A percentile compares a stretch with the other conserved stretches of the same genome.
Conservation (phyloP, 2,888 invertebrate species). For the Alitta virens region DNA sequence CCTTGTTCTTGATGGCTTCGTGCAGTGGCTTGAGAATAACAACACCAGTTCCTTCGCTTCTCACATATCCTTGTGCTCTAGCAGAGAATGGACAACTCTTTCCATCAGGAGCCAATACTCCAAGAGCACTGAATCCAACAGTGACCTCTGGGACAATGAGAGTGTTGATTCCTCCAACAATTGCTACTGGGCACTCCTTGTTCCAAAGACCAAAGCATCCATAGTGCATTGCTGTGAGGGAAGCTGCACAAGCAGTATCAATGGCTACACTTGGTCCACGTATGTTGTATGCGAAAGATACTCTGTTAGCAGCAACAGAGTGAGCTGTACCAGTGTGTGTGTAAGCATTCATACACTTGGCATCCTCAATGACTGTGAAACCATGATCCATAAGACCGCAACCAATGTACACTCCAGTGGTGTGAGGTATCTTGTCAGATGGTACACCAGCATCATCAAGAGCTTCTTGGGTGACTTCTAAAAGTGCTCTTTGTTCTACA, state of each 20-base stretch:
- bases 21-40: constrained; percentile 42
- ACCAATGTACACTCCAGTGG: constrained; percentile 25
- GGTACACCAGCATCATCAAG: constrained; percentile 25
- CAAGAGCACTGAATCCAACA: constrained; percentile 37
- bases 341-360: constrained; percentile 19
- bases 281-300: constrained; percentile 40
- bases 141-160: constrained; percentile 39
- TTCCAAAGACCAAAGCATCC: constrained; percentile 23
- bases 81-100: constrained; percentile 49
- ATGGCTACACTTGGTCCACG: constrained; percentile 43
- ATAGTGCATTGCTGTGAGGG: constrained; percentile 28
- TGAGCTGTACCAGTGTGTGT: constrained; percentile 25
- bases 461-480: constrained; percentile 26
- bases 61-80: constrained; percentile 50
- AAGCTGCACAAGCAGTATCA: constrained; percentile 49
- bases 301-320: constrained; percentile 34
- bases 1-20: constrained; percentile 27
- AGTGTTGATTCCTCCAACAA: constrained; percentile 46
- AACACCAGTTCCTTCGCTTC: constrained; percentile 51
- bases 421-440: constrained; percentile 11
- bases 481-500: constrained; percentile 23
- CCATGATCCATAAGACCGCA: constrained; percentile 20
- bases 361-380: constrained; percentile 11
- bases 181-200: constrained; percentile 31
- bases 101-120: constrained; percentile 47